Conservation (phyloP, 2,113 vertebrate species). For the Hippocampus barbouri region DNA sequence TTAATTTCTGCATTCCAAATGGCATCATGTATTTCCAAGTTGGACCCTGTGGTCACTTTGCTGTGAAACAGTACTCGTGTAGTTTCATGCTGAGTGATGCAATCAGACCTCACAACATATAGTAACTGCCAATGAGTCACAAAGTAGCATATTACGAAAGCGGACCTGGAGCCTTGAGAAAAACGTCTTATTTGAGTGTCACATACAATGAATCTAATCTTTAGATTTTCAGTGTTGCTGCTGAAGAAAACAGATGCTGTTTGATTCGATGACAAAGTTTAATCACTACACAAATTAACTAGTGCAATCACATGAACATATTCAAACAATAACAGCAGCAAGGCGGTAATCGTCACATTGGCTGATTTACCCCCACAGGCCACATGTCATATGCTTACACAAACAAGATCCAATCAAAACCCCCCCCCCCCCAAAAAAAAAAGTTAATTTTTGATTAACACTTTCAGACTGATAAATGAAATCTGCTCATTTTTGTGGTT, state of each 20-base stretch:
- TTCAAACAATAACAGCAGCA: neutral
- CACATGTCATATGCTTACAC: neutral
- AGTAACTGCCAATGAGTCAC: constrained; percentile 53
- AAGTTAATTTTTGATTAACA: too few relatives aligned
- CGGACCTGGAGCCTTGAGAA: constrained; percentile 37
- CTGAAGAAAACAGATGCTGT: neutral
- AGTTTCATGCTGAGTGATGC: constrained; percentile 16
- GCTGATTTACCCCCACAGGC: neutral
- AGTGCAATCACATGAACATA: neutral
- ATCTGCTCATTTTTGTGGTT: too few relatives aligned
- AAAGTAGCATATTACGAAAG: constrained; percentile 42
- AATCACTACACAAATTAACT: neutral
- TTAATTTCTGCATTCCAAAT: neutral
- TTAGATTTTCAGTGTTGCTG: constrained; percentile 8
- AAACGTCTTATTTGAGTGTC: constrained; percentile 43
- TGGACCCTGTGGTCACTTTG: neutral
- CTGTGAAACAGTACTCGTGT: neutral
- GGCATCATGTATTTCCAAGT: neutral
- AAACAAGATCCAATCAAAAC: neutral
- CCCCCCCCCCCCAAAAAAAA: too few relatives aligned
- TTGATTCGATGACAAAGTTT: neutral
- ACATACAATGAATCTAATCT: constrained; percentile 32
- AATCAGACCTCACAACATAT: constrained; percentile 27
- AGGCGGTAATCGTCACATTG: neutral
- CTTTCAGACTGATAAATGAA: too few relatives aligned